Evolutionary conservation across 1,140 invertebrate species (phyloP), one percentile per base, ranked within the genome.

Genomic region (Homarus americanus): DNA sequence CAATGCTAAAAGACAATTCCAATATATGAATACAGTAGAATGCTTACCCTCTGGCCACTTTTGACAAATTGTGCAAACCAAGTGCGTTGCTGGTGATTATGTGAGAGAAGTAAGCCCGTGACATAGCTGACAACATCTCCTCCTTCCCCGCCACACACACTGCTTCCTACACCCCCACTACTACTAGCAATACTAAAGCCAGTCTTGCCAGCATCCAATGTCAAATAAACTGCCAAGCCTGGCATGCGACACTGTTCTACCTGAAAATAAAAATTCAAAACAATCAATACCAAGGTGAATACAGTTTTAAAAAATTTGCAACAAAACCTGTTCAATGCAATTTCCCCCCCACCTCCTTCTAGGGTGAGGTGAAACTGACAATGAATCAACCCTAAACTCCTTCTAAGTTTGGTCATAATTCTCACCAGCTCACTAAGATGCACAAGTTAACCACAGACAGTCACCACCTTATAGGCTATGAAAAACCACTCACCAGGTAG

Each of bases 11-110:
- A n/a, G n/a, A n/a, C n/a, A n/a, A n/a, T n/a, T n/a, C n/a, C n/a
- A n/a, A n/a, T n/a, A n/a, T n/a, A n/a, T n/a, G 58, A 1, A 24
- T 15, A 40, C 20, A 78, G 63, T 9, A n/a, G 7, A 49, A 58
- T 82, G 91, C 89, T 93, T 93, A 96, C 96, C 94, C 99, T 99
- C 93, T 99, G 98, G 3, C 97, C 97, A 93, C 97, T 97, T 92
- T 98, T 96, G 53, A 99, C 96, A 93, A 98, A 99, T 93, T 97
- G 96, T 0, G 97, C 97, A 94, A 99, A 98, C 98, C 98, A 99
- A 90, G 96, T 97, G 93, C 98, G 95, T 0, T 98, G 96, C 92
- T 96, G 96, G 93, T 98, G 97, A 94, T 99, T 98, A 93, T 97
- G 98, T 28, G 98, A 98, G 44, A 99, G 95, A 83, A 99, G 95